These are phyloP conservation scores for Bicyclus anynana DNA, from an alignment of 1,140 invertebrate genomes.

Conservation along the genomic window DNA sequence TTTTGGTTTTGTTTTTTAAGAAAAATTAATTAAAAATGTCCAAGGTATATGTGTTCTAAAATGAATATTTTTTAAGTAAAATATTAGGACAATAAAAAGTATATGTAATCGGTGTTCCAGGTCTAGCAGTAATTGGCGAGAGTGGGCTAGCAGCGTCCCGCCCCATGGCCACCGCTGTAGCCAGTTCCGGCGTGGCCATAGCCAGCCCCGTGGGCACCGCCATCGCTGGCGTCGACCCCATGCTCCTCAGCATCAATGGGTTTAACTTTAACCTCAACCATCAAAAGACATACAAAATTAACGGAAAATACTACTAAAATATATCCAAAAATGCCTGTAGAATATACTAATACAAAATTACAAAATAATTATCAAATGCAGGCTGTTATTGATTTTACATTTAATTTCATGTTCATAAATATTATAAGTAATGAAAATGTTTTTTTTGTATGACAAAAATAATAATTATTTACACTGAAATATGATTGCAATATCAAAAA, in stretches of 20 bases:
- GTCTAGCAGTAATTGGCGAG: conserved; percentile 79
- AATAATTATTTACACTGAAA: too few species aligned
- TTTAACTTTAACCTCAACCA: conserved; percentile 46
- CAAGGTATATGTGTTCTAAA: too few species aligned
- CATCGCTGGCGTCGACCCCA: conserved; percentile 82
- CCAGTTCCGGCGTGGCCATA: conserved; percentile 81
- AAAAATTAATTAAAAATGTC: too few species aligned
- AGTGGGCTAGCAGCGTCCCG: conserved; percentile 83
- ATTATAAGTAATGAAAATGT: too few species aligned
- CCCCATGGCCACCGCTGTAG: conserved; percentile 82
- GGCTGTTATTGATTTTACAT: too few species aligned
- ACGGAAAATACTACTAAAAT: not conserved
- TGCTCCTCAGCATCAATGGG: conserved; percentile 72
- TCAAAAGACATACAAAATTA: conserved; percentile 8
- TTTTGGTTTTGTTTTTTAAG: too few species aligned
- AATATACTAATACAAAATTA: too few species aligned
- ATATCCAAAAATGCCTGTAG: not conserved
- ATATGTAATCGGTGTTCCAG: conserved; percentile 34
- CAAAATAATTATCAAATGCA: too few species aligned
- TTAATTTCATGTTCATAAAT: too few species aligned
- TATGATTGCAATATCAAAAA: too few species aligned
- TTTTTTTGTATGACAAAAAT: too few species aligned
- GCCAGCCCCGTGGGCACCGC: conserved; percentile 83
- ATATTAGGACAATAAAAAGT: not conserved
- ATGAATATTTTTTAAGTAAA: too few species aligned